Conservation (phyloP, 2,888 invertebrate species). For the Sepiola atlantica region DNA sequence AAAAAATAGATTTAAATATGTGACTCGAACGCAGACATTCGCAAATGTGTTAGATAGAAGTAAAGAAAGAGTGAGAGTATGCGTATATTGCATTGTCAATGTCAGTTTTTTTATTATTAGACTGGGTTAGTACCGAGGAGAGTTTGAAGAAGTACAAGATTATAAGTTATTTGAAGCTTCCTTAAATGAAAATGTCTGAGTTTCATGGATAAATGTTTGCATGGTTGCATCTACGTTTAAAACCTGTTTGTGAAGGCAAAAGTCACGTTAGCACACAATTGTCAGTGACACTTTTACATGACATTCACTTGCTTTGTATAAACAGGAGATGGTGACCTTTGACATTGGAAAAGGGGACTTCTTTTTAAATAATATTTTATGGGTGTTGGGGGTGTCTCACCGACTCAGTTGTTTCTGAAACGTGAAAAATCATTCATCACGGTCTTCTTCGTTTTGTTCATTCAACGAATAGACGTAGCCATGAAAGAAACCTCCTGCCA, state of each 20-base stretch:
- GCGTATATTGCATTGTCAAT: too few species aligned
- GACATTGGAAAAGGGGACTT: not conserved
- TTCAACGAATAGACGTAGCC: not conserved
- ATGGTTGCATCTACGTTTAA: not conserved
- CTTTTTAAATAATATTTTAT: not conserved
- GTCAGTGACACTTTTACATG: not conserved
- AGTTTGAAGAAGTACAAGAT: too few species aligned
- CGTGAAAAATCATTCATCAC: not conserved
- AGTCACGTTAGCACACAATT: not conserved
- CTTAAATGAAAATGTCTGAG: too few species aligned
- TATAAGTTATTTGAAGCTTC: too few species aligned
- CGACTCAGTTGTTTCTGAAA: not conserved
- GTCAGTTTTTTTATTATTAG: too few species aligned
- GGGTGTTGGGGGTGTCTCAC: too few species aligned
- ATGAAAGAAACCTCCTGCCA: not conserved
- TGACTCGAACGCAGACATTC: too few species aligned
- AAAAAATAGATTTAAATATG: too few species aligned
- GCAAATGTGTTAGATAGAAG: too few species aligned
- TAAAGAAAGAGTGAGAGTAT: too few species aligned
- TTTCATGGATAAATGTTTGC: too few species aligned
- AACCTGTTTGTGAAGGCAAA: not conserved
- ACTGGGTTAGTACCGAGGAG: too few species aligned
- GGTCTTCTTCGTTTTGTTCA: not conserved
- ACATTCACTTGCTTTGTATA: not conserved
- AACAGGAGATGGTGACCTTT: not conserved